A percentile compares a stretch with the other conserved stretches of the same genome.
These are phyloP conservation scores for Mesitornis unicolor DNA, from an alignment of 2,113 vertebrate genomes.

Conservation along the genomic window DNA sequence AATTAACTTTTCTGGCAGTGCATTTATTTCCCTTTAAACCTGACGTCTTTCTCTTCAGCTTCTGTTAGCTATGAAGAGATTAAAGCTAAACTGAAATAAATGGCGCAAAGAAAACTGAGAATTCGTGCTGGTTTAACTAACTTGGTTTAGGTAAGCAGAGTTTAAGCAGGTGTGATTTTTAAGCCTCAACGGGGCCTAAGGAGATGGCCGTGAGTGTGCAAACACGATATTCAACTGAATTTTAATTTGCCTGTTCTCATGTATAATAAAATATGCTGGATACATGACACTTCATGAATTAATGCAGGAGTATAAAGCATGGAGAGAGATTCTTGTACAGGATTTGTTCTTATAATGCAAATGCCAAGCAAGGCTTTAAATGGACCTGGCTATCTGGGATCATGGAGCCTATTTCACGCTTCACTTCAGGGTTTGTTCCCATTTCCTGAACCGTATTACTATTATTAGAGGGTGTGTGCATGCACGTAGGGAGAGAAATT, in stretches of 20 bases:
- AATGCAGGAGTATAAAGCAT: constrained; percentile 6
- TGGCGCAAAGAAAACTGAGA: neutral
- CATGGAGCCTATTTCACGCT: neutral
- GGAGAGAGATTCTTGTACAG: neutral
- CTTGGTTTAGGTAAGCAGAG: neutral
- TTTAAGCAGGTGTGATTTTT: neutral
- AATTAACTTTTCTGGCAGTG: neutral
- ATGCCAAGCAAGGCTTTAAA: constrained; percentile 3
- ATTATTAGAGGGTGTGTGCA: too few species aligned
- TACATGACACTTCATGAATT: constrained; percentile 56
- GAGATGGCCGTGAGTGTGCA: neutral
- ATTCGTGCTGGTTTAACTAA: neutral
- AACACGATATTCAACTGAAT: neutral
- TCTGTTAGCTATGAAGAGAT: neutral
- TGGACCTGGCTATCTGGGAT: neutral
- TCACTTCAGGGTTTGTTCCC: neutral
- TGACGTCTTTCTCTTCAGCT: neutral
- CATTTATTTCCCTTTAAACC: neutral
- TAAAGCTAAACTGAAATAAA: neutral
- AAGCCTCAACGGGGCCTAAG: neutral
- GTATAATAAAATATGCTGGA: constrained; percentile 13
- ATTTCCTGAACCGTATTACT: neutral
- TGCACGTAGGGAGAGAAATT: accelerated
- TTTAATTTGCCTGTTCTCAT: constrained; percentile 22
- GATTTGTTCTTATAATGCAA: constrained; percentile 25